Conservation (phyloP, 1,140 invertebrate species). For the Drosophila hydei region DNA sequence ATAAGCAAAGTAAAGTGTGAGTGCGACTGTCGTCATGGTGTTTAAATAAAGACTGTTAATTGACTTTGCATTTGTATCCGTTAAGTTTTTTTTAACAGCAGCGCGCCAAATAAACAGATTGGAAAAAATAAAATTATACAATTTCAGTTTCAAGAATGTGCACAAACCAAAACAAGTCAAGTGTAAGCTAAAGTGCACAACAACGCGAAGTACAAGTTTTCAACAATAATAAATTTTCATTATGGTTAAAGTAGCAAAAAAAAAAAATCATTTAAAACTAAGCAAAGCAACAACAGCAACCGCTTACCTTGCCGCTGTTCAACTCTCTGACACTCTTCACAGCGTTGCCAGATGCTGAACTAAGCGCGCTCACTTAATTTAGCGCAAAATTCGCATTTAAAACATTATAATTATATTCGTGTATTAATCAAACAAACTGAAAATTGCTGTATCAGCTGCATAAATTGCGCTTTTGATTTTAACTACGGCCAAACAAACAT, state of each 20-base stretch:
- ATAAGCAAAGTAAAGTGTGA: slow-evolving; percentile 33
- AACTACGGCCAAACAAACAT: neutral
- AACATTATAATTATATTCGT: slow-evolving; percentile 14
- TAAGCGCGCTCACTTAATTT: neutral
- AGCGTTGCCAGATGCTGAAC: slow-evolving; percentile 37
- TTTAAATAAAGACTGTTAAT: slow-evolving; percentile 63
- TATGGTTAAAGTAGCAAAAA: slow-evolving; percentile 31
- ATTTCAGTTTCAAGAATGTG: slow-evolving; percentile 34
- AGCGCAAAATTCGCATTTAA: slow-evolving; percentile 8
- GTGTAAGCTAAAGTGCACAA: slow-evolving; percentile 39
- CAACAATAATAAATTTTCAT: slow-evolving; percentile 37
- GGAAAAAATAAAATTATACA: slow-evolving; percentile 27
- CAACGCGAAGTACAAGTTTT: slow-evolving; percentile 23
- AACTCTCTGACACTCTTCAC: slow-evolving; percentile 18
- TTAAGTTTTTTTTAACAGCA: slow-evolving; percentile 53
- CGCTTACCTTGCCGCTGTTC: slow-evolving; percentile 36
- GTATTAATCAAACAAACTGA: slow-evolving; percentile 20
- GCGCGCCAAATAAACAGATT: slow-evolving; percentile 52
- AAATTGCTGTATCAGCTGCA: slow-evolving; percentile 30
- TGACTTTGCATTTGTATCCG: slow-evolving; percentile 59
- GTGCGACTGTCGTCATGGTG: slow-evolving; percentile 30
- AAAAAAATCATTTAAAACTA: slow-evolving; percentile 1
- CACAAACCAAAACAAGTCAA: slow-evolving; percentile 41
- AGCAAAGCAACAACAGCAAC: slow-evolving; percentile 17
- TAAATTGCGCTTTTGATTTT: slow-evolving; percentile 25